Evolutionary conservation across 2,888 invertebrate genomes (phyloP), one percentile per base, ranked within the genome.

Genomic region (Eristalis tenax): DNA sequence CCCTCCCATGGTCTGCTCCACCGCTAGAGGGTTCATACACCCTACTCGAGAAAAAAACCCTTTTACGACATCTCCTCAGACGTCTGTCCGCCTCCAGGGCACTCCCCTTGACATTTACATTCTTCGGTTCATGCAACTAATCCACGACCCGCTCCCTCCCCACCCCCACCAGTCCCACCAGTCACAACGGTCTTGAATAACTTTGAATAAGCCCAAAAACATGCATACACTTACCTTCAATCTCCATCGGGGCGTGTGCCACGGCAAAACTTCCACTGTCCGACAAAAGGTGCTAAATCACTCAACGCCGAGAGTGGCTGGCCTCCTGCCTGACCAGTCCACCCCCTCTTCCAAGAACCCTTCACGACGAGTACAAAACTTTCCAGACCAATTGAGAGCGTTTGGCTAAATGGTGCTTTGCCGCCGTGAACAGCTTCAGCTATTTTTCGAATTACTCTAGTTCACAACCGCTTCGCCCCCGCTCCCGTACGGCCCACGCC

Each of bases 231-330:
- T 50, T 84, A 59, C 75, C 69, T 74, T 64, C 40, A 83, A 57
- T 22, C 63, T 64, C 73, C 66, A 83, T 63, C 83, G 70, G 75
- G 79, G 66, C 50, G 50, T 50, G 75, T 40, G 68, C n/a, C 38
- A 23, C 8, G 13, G 64, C 61, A 22, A 22, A 38, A 59, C 74
- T 56, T 65, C 26, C 2, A 71, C 66, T 18, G 50, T 18, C 50
- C 50, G 50, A 65, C 84, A 50, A 79, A 84, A 75, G 76, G 84
- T 80, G 80, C 80, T 85, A 80, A 85, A 85, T 85, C 80, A 80
- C 84, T 85, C 84, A 85, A 76, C 50, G 8, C 50, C 18, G 50
- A 5, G 50, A 50, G 50, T 50, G 50, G 18, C 50, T 50, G 50
- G n/a, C 50, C 8, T 18, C 18, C 18, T 8, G 18, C 8, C 43